Conservation (phyloP, 2,113 vertebrate species). For the Sceloporus tristichus region DNA sequence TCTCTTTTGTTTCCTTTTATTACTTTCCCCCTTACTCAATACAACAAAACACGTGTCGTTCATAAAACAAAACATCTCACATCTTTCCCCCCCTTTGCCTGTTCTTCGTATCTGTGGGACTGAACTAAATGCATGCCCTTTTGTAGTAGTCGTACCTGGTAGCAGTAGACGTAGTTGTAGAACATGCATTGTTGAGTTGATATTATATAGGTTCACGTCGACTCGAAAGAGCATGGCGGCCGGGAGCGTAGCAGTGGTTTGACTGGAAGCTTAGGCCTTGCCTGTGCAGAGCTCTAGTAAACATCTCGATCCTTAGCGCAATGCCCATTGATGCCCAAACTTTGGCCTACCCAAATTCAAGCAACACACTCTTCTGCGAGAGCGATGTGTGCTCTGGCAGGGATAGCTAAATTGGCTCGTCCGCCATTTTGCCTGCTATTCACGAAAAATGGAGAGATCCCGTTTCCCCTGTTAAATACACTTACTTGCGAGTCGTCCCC, state of each 20-base stretch:
- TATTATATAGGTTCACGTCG: slow-evolving; percentile 77
- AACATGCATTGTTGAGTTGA: slow-evolving; percentile 86
- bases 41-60: slow-evolving; percentile 82
- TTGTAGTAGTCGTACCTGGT: slow-evolving; percentile 81
- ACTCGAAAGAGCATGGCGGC: slow-evolving; percentile 66
- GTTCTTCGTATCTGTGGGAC: slow-evolving; percentile 87
- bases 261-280: slow-evolving; percentile 70
- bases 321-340: slow-evolving; percentile 48
- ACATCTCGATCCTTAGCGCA: slow-evolving; percentile 79
- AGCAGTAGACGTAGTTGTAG: slow-evolving; percentile 84
- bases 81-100: slow-evolving; percentile 81
- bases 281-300: slow-evolving; percentile 63
- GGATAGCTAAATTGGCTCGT: slow-evolving; percentile 48
- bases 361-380: slow-evolving; percentile 42
- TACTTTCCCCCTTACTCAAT: slow-evolving; percentile 80
- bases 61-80: slow-evolving; percentile 82
- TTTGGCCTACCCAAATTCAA: slow-evolving; percentile 65
- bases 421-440: neutral
- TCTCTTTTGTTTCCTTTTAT: slow-evolving; percentile 74
- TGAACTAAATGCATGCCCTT: slow-evolving; percentile 85
- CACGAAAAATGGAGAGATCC: slow-evolving; percentile 45
- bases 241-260: slow-evolving; percentile 69
- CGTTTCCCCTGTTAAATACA: neutral
- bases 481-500: slow-evolving; percentile 26
- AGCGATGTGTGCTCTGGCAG: slow-evolving; percentile 45